phyloP scores from a whole-genome alignment of 2,888 invertebrate species.

The Penaeus monodon region DNA sequence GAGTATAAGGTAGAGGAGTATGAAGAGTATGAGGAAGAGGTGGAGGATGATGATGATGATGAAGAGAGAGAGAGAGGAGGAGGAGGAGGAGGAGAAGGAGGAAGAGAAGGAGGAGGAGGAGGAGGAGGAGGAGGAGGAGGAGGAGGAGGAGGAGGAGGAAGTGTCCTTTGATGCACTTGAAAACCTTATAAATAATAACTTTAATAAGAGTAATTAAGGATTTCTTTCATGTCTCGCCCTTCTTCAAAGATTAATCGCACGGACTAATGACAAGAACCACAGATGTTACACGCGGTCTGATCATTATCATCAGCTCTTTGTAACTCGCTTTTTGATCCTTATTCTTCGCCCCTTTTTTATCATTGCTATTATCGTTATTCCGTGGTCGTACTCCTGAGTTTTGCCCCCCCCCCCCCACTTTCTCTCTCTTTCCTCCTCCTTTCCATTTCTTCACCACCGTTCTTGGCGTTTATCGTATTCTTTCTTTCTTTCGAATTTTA shows the following conservation, averaged over 20 bases:
- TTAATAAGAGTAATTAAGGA: too few relatives aligned
- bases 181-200: too few relatives aligned
- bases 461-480: background rate
- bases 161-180: too few relatives aligned
- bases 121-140: background rate
- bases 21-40: background rate
- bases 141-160: background rate
- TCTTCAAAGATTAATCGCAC: too few relatives aligned
- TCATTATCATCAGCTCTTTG: too few relatives aligned
- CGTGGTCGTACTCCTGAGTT: background rate
- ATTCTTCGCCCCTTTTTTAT: too few relatives aligned
- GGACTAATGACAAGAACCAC: too few relatives aligned
- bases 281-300: too few relatives aligned
- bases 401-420: background rate
- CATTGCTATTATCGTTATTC: background rate
- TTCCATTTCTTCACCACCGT: background rate
- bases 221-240: too few relatives aligned
- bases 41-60: background rate
- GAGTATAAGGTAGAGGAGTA: background rate
- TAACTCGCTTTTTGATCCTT: too few relatives aligned
- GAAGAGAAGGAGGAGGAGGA: background rate
- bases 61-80: background rate
- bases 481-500: background rate
- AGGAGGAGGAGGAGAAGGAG: background rate
- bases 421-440: background rate